Conservation (phyloP, 2,797 vertebrate species). For the Phyllotis vaccarum region DNA sequence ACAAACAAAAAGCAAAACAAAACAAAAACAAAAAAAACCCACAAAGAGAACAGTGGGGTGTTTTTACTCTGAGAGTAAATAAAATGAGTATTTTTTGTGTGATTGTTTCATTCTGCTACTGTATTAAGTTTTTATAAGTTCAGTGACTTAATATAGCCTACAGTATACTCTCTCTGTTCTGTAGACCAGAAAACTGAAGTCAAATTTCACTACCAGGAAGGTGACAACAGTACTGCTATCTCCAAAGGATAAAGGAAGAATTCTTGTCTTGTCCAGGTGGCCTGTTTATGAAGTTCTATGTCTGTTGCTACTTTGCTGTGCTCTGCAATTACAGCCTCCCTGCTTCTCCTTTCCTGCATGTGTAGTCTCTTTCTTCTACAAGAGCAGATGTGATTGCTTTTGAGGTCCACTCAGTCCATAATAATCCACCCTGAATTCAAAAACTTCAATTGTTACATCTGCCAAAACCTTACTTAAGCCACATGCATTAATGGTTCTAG, state of each 20-base stretch:
- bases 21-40: too few species aligned
- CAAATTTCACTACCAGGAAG: not conserved
- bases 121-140: not conserved
- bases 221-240: fast-evolving
- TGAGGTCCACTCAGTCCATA: not conserved
- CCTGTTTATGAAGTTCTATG: not conserved
- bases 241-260: too few species aligned
- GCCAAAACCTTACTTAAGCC: not conserved
- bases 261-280: not conserved
- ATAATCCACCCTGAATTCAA: not conserved
- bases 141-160: not conserved
- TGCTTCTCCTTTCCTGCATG: not conserved
- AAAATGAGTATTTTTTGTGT: fast-evolving
- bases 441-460: not conserved
- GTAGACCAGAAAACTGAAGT: not conserved
- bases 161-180: not conserved
- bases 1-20: too few species aligned
- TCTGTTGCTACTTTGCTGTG: not conserved
- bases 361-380: fast-evolving
- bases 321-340: too few species aligned
- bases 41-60: fast-evolving
- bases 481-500: not conserved
- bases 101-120: not conserved
- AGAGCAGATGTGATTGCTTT: too few species aligned
- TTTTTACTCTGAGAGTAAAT: too few species aligned